These are phyloP conservation scores for Bathynomus jamesi DNA, from an alignment of 1,140 invertebrate species.

Conservation along the genomic window DNA sequence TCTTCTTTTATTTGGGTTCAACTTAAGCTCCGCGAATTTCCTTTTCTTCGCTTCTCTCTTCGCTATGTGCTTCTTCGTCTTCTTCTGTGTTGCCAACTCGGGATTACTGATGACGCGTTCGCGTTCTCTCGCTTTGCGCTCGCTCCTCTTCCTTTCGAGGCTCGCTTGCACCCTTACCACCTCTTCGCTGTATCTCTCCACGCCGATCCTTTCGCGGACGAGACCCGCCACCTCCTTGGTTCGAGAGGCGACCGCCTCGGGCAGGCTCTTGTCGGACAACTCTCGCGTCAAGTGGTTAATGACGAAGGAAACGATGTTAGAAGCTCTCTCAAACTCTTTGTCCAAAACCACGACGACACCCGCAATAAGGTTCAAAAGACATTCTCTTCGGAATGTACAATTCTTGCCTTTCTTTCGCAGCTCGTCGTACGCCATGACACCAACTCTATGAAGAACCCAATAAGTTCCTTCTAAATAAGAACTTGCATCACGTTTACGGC, in stretches of 20 bases:
- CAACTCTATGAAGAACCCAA: conserved; percentile 29
- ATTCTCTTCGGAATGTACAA: conserved; percentile 21
- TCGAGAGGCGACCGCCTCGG: conserved; percentile 3
- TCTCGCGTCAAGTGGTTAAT: conserved; percentile 28
- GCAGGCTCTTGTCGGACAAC: conserved; percentile 19
- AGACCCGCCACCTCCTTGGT: conserved; percentile 23
- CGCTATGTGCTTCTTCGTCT: not conserved
- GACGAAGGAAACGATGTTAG: conserved; percentile 17
- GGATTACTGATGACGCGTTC: conserved; percentile 14
- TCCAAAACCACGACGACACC: conserved; percentile 20
- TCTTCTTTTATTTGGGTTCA: not conserved
- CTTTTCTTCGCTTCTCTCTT: not conserved
- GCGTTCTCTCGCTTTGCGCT: conserved; percentile 4
- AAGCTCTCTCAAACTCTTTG: conserved; percentile 8
- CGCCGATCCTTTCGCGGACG: conserved; percentile 25
- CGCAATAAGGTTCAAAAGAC: conserved; percentile 33
- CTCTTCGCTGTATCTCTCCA: conserved; percentile 25
- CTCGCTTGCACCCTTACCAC: not conserved
- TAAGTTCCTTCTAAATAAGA: conserved; percentile 10
- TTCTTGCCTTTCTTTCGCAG: conserved; percentile 15
- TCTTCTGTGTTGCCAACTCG: not conserved
- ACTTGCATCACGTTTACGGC: not conserved
- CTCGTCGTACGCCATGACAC: conserved; percentile 27
- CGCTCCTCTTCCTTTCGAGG: not conserved
- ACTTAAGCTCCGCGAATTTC: not conserved